Evolutionary conservation across 2,888 invertebrate genomes (phyloP).

Genomic region (Anagyrus pseudococci): DNA sequence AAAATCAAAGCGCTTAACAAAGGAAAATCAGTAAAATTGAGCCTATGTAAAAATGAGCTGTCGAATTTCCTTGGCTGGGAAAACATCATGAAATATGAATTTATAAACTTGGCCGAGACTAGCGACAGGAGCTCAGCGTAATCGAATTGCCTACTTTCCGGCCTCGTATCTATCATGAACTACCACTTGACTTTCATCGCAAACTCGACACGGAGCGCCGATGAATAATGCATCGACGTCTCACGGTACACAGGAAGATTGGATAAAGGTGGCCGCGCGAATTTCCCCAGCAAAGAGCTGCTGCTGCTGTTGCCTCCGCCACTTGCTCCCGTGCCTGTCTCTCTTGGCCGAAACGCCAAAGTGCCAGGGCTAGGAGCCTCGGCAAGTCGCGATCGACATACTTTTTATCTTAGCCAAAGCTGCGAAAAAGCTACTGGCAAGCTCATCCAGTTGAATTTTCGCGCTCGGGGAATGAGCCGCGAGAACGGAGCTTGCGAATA

Average conservation of each 20-base stretch:
- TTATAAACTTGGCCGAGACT: neutral
- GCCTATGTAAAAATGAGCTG: too few relatives aligned
- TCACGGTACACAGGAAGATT: neutral
- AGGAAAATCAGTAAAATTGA: too few relatives aligned
- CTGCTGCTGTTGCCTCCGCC: too few relatives aligned
- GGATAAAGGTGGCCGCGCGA: neutral
- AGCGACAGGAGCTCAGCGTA: neutral
- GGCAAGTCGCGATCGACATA: too few relatives aligned
- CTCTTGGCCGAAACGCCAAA: too few relatives aligned
- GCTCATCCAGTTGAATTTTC: neutral
- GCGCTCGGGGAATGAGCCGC: constrained; percentile 9
- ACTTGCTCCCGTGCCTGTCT: too few relatives aligned
- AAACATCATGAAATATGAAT: too few relatives aligned
- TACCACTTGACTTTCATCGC: neutral
- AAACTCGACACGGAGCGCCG: neutral
- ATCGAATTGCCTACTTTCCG: neutral
- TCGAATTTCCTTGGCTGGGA: too few relatives aligned
- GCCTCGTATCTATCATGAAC: constrained; percentile 1
- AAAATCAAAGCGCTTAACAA: too few relatives aligned
- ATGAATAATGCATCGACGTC: neutral
- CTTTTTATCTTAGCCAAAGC: too few relatives aligned
- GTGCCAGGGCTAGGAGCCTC: too few relatives aligned
- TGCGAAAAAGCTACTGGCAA: too few relatives aligned
- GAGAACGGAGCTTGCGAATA: constrained; percentile 22
- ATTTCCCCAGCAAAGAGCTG: neutral